Base-by-base conservation (phyloP, 2,797 vertebrate genomes). In the Smutsia gigantea region DNA sequence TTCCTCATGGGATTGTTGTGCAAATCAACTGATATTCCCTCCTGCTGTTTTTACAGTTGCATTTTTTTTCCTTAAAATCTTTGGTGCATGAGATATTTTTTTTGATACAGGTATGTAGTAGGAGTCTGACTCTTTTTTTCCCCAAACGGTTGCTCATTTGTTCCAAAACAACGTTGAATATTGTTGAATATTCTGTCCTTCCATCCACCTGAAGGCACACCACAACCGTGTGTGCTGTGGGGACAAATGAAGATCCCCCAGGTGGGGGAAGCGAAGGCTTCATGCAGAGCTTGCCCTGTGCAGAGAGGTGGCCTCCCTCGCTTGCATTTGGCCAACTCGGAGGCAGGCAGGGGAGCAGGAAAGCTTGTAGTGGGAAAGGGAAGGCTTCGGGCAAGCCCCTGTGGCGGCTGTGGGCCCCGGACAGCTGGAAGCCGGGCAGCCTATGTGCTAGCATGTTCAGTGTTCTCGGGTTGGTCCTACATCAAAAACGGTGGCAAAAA, bases 391-490 rank as follows among this genome's bases (percentile, higher is more conserved):
- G 69, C 0, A 1, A 2, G 10, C 19, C 37, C 37, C 87, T 2
- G 69, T 18, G 17, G 9, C 23, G 59, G 34, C 34, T 19, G 11
- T 4, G 14, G 77, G 51, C 57, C 19, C 0, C 12, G 79, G 68
- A 23, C 3, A 10, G 34, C 19, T 3, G 23, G 46, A 31, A 23
- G 49, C 0, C 0, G n/a, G 39, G 64, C 0, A 0, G 27, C 55
- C 55, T n/a, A 0, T 4, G 12, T 1, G 11, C 25, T 2, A 5
- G 2, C n/a, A 0, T 5, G 5, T 14, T n/a, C 68, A n/a, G 34
- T 55, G 14, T 37, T 46, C 42, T 78, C 39, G 17, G 72, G 31
- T 23, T 23, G 68, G 25, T 61, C 10, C 23, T n/a, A 2, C n/a
- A 0, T 19, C 23, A 8, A 4, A 51, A 31, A 85, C 4, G 14